Evolutionary conservation across 2,797 vertebrate species (phyloP).

Genomic region (Atherinosoma microstoma): DNA sequence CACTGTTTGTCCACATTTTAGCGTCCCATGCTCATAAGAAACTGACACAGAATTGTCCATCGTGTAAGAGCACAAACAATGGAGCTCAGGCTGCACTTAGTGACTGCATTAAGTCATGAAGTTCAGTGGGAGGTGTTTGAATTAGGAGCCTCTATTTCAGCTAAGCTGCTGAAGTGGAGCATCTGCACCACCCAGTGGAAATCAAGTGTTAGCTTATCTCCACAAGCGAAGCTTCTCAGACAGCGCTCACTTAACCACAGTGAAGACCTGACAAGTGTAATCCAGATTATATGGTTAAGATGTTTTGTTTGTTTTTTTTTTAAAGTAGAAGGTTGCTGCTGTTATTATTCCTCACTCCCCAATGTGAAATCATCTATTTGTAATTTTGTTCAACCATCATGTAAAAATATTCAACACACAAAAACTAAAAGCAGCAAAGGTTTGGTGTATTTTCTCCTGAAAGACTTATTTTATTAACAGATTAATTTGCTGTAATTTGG

Average conservation of each 20-base stretch:
- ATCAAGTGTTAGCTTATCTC: slow-evolving; percentile 6
- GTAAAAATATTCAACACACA: neutral
- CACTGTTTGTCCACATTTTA: slow-evolving; percentile 6
- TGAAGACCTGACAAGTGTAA: neutral
- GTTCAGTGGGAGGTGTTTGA: slow-evolving; percentile 25
- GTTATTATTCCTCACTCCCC: neutral
- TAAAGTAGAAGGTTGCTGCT: too few species aligned
- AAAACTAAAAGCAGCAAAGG: neutral
- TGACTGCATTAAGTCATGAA: slow-evolving; percentile 24
- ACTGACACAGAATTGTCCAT: slow-evolving; percentile 8
- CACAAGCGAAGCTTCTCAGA: neutral
- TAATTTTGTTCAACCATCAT: neutral
- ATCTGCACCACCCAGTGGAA: slow-evolving; percentile 69
- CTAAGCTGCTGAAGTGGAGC: slow-evolving; percentile 15
- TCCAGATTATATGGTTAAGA: too few species aligned
- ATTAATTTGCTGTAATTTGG: neutral
- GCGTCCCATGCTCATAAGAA: neutral
- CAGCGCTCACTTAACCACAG: neutral
- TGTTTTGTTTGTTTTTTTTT: too few species aligned
- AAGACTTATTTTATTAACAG: neutral
- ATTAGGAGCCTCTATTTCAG: neutral
- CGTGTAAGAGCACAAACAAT: slow-evolving; percentile 33
- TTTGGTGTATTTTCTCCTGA: neutral
- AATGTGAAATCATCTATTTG: neutral
- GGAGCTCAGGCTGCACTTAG: slow-evolving; percentile 22